Evolutionary conservation across 2,888 invertebrate genomes (phyloP).

Genomic region (Papilio protenor): DNA sequence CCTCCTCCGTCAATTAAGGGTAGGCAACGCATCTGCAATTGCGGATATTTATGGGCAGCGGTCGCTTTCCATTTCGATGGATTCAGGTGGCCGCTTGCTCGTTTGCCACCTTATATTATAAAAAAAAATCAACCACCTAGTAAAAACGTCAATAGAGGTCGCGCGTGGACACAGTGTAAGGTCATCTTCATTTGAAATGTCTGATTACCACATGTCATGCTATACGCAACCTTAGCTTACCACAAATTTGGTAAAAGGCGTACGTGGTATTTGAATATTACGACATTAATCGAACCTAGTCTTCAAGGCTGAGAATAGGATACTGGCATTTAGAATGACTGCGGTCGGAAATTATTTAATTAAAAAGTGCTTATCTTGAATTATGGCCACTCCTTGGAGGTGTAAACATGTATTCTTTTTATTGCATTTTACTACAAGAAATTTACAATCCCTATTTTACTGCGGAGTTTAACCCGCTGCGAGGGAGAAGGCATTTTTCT

Average conservation of each 20-base stretch:
- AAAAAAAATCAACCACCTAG: too few species aligned
- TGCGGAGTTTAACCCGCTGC: neutral
- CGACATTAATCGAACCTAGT: conserved; percentile 15
- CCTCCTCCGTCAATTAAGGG: too few species aligned
- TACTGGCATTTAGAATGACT: conserved; percentile 4
- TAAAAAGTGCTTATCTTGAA: neutral
- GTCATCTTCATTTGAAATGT: conserved; percentile 30
- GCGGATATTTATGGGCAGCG: too few species aligned
- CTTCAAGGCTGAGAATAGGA: conserved; percentile 35
- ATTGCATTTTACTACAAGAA: neutral
- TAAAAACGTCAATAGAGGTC: conserved; percentile 33
- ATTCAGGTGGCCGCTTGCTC: too few species aligned
- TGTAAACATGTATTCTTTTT: neutral
- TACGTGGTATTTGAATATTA: conserved; percentile 36
- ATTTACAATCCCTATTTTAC: neutral
- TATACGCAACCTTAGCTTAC: conserved; percentile 35
- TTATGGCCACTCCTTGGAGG: neutral
- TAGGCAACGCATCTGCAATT: too few species aligned
- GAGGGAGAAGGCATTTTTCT: neutral
- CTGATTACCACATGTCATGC: conserved; percentile 31
- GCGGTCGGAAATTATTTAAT: neutral
- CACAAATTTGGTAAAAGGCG: conserved; percentile 41
- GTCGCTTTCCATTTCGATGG: too few species aligned
- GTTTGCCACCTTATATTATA: too few species aligned
- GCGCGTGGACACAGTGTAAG: conserved; percentile 39